Conservation (phyloP, 2,888 invertebrate species). For the Himalopsyche japonica region DNA sequence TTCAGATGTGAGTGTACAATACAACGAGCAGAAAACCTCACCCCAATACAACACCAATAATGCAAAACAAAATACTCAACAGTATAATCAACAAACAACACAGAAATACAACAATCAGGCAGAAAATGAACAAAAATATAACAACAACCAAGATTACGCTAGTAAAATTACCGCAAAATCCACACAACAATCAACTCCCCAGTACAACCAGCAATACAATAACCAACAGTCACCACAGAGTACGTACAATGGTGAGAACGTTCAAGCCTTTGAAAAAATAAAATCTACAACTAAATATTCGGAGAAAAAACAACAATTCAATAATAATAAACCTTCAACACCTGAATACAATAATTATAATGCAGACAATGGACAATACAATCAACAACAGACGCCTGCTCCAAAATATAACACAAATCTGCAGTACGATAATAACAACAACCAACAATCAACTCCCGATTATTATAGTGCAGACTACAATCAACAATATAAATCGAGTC, state of each 20-base stretch:
- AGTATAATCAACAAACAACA: constrained; percentile 32
- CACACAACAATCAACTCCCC: constrained; percentile 36
- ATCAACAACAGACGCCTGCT: constrained; percentile 33
- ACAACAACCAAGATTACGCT: constrained; percentile 16
- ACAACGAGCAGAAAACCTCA: constrained; percentile 41
- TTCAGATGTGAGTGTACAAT: constrained; percentile 43
- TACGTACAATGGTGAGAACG: constrained; percentile 44
- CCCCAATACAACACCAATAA: constrained; percentile 42
- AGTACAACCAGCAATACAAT: constrained; percentile 34
- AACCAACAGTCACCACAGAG: constrained; percentile 42
- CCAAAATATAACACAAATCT: constrained; percentile 39
- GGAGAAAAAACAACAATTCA: constrained; percentile 35
- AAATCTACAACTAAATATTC: constrained; percentile 39
- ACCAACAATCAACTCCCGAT: constrained; percentile 37
- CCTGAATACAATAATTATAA: constrained; percentile 28
- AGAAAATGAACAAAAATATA: constrained; percentile 22
- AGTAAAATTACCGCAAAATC: neutral
- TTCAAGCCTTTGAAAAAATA: constrained; percentile 41
- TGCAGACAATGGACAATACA: constrained; percentile 36
- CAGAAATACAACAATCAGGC: constrained; percentile 32
- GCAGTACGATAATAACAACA: constrained; percentile 37
- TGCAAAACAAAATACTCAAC: constrained; percentile 19
- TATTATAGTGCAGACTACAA: constrained; percentile 28
- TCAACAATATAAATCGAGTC: constrained; percentile 36
- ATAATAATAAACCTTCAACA: constrained; percentile 37